Evolutionary conservation across 2,113 vertebrate genomes (phyloP).

Genomic region (Alces alces): DNA sequence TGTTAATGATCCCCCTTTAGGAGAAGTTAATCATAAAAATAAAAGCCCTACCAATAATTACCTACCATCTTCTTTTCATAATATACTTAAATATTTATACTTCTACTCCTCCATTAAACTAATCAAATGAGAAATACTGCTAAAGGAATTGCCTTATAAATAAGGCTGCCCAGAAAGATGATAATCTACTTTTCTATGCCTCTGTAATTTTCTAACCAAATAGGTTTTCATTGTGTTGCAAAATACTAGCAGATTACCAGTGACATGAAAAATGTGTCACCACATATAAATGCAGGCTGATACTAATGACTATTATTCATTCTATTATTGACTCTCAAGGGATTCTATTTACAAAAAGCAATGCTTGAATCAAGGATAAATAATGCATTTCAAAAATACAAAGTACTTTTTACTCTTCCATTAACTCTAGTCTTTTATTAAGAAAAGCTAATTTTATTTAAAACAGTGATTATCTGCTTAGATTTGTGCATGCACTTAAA

Average conservation of each 20-base stretch:
- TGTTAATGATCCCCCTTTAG: background rate
- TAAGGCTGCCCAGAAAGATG: conserved; percentile 59
- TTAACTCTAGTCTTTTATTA: background rate
- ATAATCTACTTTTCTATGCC: conserved; percentile 62
- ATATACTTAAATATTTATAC: conserved; percentile 60
- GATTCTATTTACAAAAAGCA: conserved; percentile 45
- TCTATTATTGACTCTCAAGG: conserved; percentile 41
- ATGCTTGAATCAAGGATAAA: conserved; percentile 15
- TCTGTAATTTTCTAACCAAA: conserved; percentile 68
- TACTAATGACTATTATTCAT: conserved; percentile 68
- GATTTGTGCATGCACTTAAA: background rate
- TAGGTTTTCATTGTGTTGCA: conserved; percentile 61
- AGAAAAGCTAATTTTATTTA: background rate
- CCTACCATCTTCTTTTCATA: conserved; percentile 40
- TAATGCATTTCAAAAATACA: background rate
- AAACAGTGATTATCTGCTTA: background rate
- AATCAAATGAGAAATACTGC: conserved; percentile 49
- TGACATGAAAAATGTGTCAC: conserved; percentile 71
- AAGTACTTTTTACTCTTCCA: background rate
- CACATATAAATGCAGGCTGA: conserved; percentile 51
- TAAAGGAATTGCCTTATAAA: conserved; percentile 59
- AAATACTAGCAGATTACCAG: conserved; percentile 63
- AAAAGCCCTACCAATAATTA: conserved; percentile 43
- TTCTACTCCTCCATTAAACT: conserved; percentile 28
- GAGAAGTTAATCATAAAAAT: conserved; percentile 27